These are phyloP conservation scores for Limnodromus scolopaceus DNA, from an alignment of 2,797 vertebrate species.

Conservation along the genomic window DNA sequence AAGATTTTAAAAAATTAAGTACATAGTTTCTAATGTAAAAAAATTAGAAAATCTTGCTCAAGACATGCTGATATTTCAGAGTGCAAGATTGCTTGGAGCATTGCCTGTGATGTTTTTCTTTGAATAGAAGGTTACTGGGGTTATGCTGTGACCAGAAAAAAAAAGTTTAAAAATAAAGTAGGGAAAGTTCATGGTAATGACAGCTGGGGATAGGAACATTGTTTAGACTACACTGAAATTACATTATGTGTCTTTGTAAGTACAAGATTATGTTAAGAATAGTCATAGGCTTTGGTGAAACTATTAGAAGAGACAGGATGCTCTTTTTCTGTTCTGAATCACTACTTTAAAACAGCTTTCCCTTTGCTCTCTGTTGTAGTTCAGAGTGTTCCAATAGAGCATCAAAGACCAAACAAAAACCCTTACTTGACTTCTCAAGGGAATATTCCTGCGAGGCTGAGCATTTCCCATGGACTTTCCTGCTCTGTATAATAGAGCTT, in stretches of 20 bases:
- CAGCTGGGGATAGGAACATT: background rate
- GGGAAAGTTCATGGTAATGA: conserved; percentile 14
- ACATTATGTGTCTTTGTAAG: background rate
- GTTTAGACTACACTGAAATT: conserved; percentile 10
- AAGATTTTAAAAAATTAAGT: background rate
- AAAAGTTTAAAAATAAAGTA: background rate
- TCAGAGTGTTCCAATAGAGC: background rate
- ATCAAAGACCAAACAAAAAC: conserved; percentile 36
- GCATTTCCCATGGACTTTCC: background rate
- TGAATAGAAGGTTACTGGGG: background rate
- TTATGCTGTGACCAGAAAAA: background rate
- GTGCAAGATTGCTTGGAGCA: background rate
- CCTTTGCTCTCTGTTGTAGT: background rate
- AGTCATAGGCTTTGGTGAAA: background rate
- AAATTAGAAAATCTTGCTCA: background rate
- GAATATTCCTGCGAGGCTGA: background rate
- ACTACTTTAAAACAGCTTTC: background rate
- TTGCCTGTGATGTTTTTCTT: background rate
- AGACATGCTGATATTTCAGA: background rate
- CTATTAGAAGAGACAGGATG: background rate
- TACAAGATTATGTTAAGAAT: background rate
- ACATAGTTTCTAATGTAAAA: background rate
- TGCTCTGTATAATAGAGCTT: background rate
- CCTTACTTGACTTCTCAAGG: background rate
- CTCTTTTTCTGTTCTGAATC: background rate